Conservation (phyloP, 1,140 invertebrate genomes). For the Tetramorium alpestre region DNA sequence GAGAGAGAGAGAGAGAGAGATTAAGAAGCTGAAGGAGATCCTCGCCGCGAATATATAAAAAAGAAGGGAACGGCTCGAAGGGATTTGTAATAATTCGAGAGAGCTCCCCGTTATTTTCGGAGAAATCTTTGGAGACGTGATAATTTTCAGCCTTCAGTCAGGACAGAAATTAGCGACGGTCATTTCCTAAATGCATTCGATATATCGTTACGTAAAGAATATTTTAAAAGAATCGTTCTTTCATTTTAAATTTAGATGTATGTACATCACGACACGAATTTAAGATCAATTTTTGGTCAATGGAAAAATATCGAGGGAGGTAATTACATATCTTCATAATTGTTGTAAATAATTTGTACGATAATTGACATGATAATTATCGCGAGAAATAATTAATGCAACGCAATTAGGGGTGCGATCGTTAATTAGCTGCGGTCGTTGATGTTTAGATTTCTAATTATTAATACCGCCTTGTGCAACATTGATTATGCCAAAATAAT, state of each 20-base stretch:
- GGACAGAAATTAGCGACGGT: background rate
- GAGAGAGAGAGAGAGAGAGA: background rate
- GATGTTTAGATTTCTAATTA: slow-evolving; percentile 46
- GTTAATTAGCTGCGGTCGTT: slow-evolving; percentile 29
- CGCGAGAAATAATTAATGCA: slow-evolving; percentile 25
- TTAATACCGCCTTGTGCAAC: slow-evolving; percentile 25
- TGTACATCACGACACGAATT: background rate
- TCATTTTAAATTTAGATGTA: background rate
- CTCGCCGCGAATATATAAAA: background rate
- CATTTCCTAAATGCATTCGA: background rate
- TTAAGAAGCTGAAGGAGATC: background rate
- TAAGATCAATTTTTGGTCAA: background rate
- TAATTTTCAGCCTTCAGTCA: background rate
- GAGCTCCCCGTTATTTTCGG: background rate
- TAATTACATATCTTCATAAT: background rate
- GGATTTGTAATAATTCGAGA: background rate
- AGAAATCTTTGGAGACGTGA: background rate
- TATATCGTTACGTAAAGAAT: background rate
- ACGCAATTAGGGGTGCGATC: background rate
- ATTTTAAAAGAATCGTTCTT: background rate
- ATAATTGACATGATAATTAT: slow-evolving; percentile 37
- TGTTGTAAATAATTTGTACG: background rate
- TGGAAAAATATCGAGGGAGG: background rate
- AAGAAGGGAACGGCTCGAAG: background rate
- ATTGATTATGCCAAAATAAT: slow-evolving; percentile 33